Base-by-base conservation (phyloP, 2,888 invertebrate species). In the Lasioglossum morio region DNA sequence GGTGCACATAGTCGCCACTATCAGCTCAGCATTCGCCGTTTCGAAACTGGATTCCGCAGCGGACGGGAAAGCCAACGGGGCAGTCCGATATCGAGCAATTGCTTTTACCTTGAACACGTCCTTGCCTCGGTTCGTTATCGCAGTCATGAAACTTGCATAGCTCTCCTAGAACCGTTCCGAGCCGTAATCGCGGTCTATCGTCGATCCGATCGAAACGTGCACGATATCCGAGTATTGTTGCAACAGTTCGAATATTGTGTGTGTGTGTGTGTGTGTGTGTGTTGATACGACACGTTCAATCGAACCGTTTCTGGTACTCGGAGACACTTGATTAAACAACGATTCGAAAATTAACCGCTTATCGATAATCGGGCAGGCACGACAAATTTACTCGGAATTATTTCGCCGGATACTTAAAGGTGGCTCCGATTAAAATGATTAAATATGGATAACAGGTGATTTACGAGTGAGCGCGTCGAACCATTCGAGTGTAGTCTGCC, bases 121-220 rank as follows among this genome's bases (percentile, higher is more conserved):
- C 88, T 90, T 87, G 81, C 70, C 85, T 87, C 69, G 78, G 23
- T 88, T 86, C 60, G 75, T 90, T 87, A 90, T 90, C 89, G 53
- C 57, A 46, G 46, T 69, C 83, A 27, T 84, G 84, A 88, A 85
- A 88, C 82, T 88, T 79, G 72, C 74, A 66, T 78, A 40, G 34
- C 27, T 82, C 77, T 74, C 57, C 10, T 23, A 19, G 37, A 40
- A 72, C 63, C n/a, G 30, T 69, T 48, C 23, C 30, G 48, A 46
- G 37, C 75, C 66, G 70, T 78, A 73, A 53, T 70, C 69, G 40
- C 34, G 57, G 43, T 57, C 81, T 87, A 88, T 88, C 85, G 78
- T 37, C 73, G 34, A 72, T 83, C 34, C 37, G 30, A 72, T 83
- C 66, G 53, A 66, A 46, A 78, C 72, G 73, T 66, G 63, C 14